phyloP scores from a whole-genome alignment of 2,797 vertebrate species.

The Crypturellus tataupa region DNA sequence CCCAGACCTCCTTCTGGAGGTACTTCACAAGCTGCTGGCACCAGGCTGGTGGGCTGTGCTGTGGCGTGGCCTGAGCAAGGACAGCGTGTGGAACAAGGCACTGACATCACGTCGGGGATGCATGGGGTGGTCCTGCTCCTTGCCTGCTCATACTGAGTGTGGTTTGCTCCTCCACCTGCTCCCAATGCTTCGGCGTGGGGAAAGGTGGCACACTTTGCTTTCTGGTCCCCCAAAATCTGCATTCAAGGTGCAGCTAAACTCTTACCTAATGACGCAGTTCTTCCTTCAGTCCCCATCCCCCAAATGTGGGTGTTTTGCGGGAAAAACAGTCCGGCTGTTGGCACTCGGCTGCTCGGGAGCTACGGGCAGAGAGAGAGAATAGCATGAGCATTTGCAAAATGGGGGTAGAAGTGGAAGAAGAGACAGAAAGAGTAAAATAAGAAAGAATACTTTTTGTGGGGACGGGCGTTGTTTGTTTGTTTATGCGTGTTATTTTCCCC shows the following conservation, averaged over 20 bases:
- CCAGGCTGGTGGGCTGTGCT: neutral
- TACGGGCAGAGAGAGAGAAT: neutral
- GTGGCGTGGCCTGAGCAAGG: neutral
- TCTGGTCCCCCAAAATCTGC: neutral
- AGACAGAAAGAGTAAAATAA: neutral
- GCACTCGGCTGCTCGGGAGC: neutral
- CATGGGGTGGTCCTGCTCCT: neutral
- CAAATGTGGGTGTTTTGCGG: neutral
- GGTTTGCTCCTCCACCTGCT: neutral
- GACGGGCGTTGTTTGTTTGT: too few species aligned
- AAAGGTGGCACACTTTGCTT: neutral
- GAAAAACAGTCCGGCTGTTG: neutral
- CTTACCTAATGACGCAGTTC: neutral
- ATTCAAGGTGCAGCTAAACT: neutral
- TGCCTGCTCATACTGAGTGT: neutral
- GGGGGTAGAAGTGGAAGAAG: neutral
- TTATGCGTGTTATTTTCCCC: neutral
- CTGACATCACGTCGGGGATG: neutral
- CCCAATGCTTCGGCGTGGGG: fast-evolving
- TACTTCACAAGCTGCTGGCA: neutral
- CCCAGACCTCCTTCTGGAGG: neutral
- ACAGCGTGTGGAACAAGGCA: neutral
- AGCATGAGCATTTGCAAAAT: neutral
- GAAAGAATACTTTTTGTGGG: neutral
- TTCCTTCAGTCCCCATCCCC: neutral